Conservation (phyloP, 2,113 vertebrate genomes). For the Tautogolabrus adspersus region DNA sequence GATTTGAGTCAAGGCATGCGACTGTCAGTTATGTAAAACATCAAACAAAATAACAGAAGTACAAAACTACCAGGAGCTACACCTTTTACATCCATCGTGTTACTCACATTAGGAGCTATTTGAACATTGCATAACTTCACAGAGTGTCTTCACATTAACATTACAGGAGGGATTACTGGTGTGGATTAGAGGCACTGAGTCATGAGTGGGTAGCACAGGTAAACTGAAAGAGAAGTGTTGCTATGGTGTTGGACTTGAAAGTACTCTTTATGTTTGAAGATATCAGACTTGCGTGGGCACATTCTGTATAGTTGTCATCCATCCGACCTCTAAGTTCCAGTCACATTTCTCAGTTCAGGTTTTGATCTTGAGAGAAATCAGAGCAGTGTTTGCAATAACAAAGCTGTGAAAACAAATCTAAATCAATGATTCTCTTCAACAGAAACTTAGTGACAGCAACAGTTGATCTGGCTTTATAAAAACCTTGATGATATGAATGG, state of each 20-base stretch:
- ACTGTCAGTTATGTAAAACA: neutral
- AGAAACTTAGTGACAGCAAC: conserved; percentile 10
- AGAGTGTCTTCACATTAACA: conserved; percentile 48
- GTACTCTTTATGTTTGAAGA: conserved; percentile 74
- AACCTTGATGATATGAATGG: neutral
- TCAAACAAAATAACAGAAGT: neutral
- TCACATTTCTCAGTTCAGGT: conserved; percentile 49
- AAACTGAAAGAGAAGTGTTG: conserved; percentile 71
- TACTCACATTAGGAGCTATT: conserved; percentile 5
- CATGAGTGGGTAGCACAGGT: conserved; percentile 76
- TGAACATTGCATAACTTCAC: conserved; percentile 15
- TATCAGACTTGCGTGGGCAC: conserved; percentile 74
- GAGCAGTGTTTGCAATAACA: conserved; percentile 31
- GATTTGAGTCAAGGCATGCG: neutral
- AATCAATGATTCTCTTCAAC: conserved; percentile 4
- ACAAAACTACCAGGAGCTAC: neutral
- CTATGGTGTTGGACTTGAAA: conserved; percentile 76
- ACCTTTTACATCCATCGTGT: neutral
- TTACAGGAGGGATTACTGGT: conserved; percentile 56
- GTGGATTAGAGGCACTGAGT: conserved; percentile 69
- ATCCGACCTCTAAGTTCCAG: conserved; percentile 60
- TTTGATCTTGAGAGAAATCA: conserved; percentile 61
- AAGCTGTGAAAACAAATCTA: conserved; percentile 30
- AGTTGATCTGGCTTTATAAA: neutral
- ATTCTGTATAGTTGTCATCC: conserved; percentile 67